A percentile compares a stretch with the other conserved stretches of the same genome.
Evolutionary conservation across 1,140 invertebrate genomes (phyloP).

Genomic region (Trachymyrmex septentrionalis): DNA sequence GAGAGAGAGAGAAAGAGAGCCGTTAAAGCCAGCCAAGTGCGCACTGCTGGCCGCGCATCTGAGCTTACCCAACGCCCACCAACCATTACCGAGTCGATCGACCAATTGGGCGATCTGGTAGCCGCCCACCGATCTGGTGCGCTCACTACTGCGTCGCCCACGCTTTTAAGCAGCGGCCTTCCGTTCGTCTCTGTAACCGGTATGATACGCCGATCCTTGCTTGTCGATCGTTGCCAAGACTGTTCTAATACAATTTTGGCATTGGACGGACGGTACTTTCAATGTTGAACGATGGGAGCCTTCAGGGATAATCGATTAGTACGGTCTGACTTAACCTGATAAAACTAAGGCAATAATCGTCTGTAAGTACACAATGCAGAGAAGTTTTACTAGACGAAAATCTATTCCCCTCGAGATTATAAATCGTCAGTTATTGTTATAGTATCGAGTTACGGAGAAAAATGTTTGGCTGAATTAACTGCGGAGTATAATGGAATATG

Average conservation of each 20-base stretch:
- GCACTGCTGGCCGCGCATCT: slow-evolving; percentile 81
- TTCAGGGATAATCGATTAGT: slow-evolving; percentile 65
- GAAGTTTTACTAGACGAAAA: background rate
- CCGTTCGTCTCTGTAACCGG: slow-evolving; percentile 57
- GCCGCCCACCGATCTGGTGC: slow-evolving; percentile 82
- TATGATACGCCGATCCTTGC: slow-evolving; percentile 29
- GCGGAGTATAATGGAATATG: too few species aligned
- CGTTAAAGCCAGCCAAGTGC: slow-evolving; percentile 77
- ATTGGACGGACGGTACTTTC: slow-evolving; percentile 64
- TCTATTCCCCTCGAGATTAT: slow-evolving; percentile 22
- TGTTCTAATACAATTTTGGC: slow-evolving; percentile 72
- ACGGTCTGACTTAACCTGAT: background rate
- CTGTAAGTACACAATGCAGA: background rate
- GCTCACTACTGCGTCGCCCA: slow-evolving; percentile 68
- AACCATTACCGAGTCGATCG: slow-evolving; percentile 84
- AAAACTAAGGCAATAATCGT: slow-evolving; percentile 26
- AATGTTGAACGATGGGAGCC: slow-evolving; percentile 65
- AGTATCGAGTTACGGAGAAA: too few species aligned
- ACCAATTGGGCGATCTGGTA: slow-evolving; percentile 84
- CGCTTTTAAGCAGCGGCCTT: slow-evolving; percentile 65
- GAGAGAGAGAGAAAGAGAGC: slow-evolving; percentile 20
- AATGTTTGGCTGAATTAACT: too few species aligned
- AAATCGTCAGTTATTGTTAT: background rate
- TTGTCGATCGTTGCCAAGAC: slow-evolving; percentile 51
- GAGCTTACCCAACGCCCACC: slow-evolving; percentile 82